phyloP scores from a whole-genome alignment of 1,140 invertebrate genomes.

The Drosophila littoralis region DNA sequence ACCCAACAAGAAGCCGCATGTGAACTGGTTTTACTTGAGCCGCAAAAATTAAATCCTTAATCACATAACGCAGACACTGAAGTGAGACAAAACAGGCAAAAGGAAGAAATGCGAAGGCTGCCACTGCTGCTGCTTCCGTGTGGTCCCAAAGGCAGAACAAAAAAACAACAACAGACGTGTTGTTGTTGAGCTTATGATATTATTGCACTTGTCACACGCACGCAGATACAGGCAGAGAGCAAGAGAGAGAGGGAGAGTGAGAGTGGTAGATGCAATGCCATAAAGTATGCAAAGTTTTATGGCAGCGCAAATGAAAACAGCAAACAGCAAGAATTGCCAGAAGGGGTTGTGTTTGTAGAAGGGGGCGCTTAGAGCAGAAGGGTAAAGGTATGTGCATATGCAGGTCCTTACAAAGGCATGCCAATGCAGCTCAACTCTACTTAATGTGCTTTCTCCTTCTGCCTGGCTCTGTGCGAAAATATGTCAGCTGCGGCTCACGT shows the following conservation, averaged over 20 bases:
- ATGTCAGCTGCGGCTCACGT: conserved; percentile 65
- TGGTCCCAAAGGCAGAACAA: conserved; percentile 31
- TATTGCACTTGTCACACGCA: conserved; percentile 73
- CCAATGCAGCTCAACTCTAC: conserved; percentile 45
- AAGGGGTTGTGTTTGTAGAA: not conserved
- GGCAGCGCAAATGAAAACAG: conserved; percentile 76
- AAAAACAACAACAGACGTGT: conserved; percentile 47
- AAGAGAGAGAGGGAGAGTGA: too few relatives aligned
- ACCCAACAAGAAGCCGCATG: conserved; percentile 6
- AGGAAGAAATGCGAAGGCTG: conserved; percentile 23
- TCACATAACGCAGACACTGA: conserved; percentile 71
- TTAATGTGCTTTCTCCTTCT: not conserved
- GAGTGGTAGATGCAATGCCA: conserved; percentile 53
- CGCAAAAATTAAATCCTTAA: conserved; percentile 72
- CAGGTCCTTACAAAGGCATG: conserved; percentile 58
- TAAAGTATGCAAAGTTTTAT: conserved; percentile 82
- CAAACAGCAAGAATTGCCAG: conserved; percentile 23
- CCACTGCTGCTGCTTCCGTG: conserved; percentile 15
- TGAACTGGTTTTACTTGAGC: conserved; percentile 21
- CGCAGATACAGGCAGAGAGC: conserved; percentile 19
- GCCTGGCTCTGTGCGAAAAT: conserved; percentile 49
- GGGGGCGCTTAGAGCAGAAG: conserved; percentile 13
- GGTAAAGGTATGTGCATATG: conserved; percentile 51
- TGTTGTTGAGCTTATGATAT: conserved; percentile 72
- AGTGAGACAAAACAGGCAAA: conserved; percentile 27